Base-by-base conservation (phyloP, 2,888 invertebrate species). In the Machimus rusticus region DNA sequence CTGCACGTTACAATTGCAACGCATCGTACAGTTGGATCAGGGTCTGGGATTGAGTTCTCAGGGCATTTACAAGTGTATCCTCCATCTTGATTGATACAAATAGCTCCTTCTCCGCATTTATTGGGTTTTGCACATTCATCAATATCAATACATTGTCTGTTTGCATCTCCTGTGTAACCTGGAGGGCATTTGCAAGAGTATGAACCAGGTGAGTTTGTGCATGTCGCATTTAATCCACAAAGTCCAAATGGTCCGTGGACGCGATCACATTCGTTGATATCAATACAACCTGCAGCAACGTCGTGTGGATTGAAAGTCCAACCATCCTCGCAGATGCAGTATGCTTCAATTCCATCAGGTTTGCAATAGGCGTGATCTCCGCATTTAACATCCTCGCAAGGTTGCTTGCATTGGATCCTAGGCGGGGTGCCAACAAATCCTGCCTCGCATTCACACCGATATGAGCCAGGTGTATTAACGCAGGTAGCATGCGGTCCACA, bases 241-340 rank as follows among this genome's bases (percentile, higher is more conserved):
- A 96, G 94, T 84, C 97, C 97, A 79, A 95, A 96, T 0, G 96
- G 95, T 39, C 97, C 97, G 89, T 96, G 95, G 31, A 95, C 93
- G 85, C 94, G 93, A 91, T 98, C 97, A 91, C 99, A 99, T 93
- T 99, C 99, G 92, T 99, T 95, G 89, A 99, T 96, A 93, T 99
- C 98, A 88, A 98, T 94, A 91, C 98, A 98, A 88, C 98, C 98
- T 76, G 97, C 97, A 6, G 96, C 95, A 89, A 98, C 96, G 91
- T 98, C 97, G 87, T 94, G 95, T 0, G 98, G 98, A 93, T 98
- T 96, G 91, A 97, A 98, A 0, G 97, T 97, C 97, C 98, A 98
- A 0, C 98, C 98, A 88, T 97, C 97, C 91, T 98, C 97, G 91
- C 98, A 98, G 79, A 98, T 96, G 90, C 98, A 98, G 90, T 97